Evolutionary conservation across 2,888 invertebrate genomes (phyloP).

Genomic region (Linyphia triangularis): DNA sequence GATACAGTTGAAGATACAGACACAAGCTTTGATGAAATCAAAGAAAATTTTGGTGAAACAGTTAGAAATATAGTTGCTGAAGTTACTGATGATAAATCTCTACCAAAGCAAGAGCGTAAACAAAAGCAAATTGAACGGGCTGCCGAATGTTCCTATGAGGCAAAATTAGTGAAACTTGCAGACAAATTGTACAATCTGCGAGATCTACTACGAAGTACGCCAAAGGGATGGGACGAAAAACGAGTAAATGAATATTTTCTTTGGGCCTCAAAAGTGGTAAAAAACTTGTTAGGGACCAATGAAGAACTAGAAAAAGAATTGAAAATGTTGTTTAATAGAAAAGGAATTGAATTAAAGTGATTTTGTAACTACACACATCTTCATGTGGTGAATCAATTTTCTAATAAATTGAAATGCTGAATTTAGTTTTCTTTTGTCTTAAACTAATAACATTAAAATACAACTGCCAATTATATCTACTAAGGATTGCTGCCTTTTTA

Average conservation of each 20-base stretch:
- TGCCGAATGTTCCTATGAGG: conserved; percentile 82
- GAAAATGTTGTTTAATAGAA: conserved; percentile 81
- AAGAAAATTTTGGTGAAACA: conserved; percentile 83
- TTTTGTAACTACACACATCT: no score
- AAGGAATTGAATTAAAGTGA: conserved; percentile 38
- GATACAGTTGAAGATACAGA: conserved; percentile 92
- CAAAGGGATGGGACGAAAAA: conserved; percentile 83
- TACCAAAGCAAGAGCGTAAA: conserved; percentile 85
- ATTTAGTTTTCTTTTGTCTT: no score
- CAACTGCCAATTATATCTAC: no score
- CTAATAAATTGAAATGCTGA: no score
- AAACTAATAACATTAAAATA: no score
- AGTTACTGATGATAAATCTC: conserved; percentile 87
- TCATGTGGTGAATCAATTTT: no score
- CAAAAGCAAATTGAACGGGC: conserved; percentile 85
- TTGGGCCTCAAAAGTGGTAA: conserved; percentile 86
- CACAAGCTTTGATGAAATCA: conserved; percentile 86
- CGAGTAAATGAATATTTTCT: conserved; percentile 84
- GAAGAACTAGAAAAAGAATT: conserved; percentile 82
- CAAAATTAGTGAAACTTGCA: conserved; percentile 88
- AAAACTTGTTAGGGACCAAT: conserved; percentile 85
- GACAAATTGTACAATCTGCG: conserved; percentile 91
- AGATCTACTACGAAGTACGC: conserved; percentile 83
- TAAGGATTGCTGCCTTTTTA: no score
- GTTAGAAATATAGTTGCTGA: conserved; percentile 78